Conservation (phyloP, 2,888 invertebrate genomes). For the Opisthograptis luteolata region DNA sequence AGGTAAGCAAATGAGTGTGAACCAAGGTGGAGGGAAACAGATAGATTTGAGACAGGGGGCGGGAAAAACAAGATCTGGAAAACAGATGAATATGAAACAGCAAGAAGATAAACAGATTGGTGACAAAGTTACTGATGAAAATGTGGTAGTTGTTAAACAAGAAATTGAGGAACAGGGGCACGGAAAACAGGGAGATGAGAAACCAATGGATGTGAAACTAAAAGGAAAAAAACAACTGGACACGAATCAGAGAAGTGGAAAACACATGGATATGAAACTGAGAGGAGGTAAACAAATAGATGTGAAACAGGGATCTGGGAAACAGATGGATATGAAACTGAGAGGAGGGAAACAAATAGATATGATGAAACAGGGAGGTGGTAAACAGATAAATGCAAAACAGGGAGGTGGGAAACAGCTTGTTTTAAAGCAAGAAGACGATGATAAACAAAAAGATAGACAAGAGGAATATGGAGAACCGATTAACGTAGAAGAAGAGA, state of each 20-base stretch:
- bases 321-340: not conserved
- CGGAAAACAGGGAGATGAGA: not conserved
- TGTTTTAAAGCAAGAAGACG: not conserved
- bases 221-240: conserved; percentile 1
- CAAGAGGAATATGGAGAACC: not conserved
- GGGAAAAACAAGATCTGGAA: conserved; percentile 1
- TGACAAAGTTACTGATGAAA: not conserved
- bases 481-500: no score
- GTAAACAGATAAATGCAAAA: not conserved
- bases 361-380: not conserved
- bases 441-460: not conserved
- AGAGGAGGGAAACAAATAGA: not conserved
- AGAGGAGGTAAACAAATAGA: not conserved
- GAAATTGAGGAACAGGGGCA: not conserved
- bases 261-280: not conserved
- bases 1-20: not conserved
- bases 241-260: not conserved
- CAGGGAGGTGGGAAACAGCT: not conserved
- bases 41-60: not conserved
- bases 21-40: not conserved
- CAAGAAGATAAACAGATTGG: not conserved
- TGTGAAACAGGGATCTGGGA: not conserved
- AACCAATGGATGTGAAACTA: not conserved
- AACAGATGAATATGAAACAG: not conserved
- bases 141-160: not conserved